Conservation (phyloP, 2,113 vertebrate genomes). For the Coreoperca whiteheadi region DNA sequence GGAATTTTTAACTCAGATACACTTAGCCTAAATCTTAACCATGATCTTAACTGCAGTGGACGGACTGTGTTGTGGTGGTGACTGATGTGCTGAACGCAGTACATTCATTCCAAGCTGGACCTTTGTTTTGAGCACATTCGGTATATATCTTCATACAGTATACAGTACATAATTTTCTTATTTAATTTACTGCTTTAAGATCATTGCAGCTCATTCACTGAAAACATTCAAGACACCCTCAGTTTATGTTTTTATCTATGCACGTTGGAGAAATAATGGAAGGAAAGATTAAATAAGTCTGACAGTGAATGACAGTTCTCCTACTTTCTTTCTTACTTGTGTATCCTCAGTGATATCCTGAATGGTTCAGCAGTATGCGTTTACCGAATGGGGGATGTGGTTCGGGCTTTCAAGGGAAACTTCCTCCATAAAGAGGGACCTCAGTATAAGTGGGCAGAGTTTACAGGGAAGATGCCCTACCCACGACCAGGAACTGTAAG, state of each 20-base stretch:
- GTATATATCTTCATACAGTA: neutral
- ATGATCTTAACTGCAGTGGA: constrained; percentile 19
- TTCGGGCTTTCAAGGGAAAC: constrained; percentile 85
- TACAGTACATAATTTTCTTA: neutral
- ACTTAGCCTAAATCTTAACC: constrained; percentile 18
- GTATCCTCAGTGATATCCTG: constrained; percentile 81
- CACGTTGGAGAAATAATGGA: neutral
- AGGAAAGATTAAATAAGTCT: neutral
- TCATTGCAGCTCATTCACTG: constrained; percentile 10
- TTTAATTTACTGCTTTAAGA: constrained; percentile 35
- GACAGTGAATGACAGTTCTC: neutral
- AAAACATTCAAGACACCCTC: constrained; percentile 16
- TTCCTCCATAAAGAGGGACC: constrained; percentile 87
- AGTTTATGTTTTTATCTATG: constrained; percentile 4
- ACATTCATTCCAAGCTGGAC: constrained; percentile 34
- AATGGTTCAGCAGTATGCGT: constrained; percentile 87
- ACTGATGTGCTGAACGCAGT: constrained; percentile 38
- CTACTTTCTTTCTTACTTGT: constrained; percentile 20
- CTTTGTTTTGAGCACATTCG: constrained; percentile 18
- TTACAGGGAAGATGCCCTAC: constrained; percentile 86
- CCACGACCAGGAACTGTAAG: constrained; percentile 88
- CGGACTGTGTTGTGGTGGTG: constrained; percentile 30
- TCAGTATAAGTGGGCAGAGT: constrained; percentile 87
- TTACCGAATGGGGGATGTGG: constrained; percentile 87
- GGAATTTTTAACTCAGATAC: constrained; percentile 15